Evolutionary conservation across 2,113 vertebrate genomes (phyloP).

Genomic region (Grammomys surdaster): DNA sequence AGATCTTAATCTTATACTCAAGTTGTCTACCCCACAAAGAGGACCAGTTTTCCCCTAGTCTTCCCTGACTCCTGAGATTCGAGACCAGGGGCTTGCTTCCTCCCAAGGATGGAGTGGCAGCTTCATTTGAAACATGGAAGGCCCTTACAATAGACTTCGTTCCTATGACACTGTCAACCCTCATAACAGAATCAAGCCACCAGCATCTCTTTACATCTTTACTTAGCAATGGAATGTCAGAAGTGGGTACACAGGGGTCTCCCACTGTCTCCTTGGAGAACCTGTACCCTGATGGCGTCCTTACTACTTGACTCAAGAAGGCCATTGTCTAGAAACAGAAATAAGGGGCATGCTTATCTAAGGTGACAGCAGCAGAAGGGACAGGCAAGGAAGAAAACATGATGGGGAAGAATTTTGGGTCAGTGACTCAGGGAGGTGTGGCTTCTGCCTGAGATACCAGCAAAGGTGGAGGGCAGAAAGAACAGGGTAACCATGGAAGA

Average conservation of each 20-base stretch:
- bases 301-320: background rate
- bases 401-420: background rate
- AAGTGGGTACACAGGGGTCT: too few species aligned
- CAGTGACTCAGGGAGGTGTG: background rate
- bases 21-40: background rate
- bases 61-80: background rate
- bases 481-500: accelerated
- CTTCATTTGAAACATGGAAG: background rate
- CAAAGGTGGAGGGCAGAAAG: too few species aligned
- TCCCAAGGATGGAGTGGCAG: too few species aligned
- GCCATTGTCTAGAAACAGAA: background rate
- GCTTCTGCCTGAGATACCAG: background rate
- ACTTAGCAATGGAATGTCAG: background rate
- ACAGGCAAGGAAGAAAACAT: background rate
- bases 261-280: background rate
- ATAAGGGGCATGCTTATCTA: background rate
- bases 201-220: background rate
- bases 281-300: background rate
- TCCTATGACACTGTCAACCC: accelerated
- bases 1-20: background rate
- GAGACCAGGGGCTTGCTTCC: background rate
- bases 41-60: background rate
- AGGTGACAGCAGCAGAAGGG: background rate
- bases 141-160: background rate
- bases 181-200: background rate